Evolutionary conservation across 2,113 vertebrate species (phyloP).

Genomic region (Otis tarda): DNA sequence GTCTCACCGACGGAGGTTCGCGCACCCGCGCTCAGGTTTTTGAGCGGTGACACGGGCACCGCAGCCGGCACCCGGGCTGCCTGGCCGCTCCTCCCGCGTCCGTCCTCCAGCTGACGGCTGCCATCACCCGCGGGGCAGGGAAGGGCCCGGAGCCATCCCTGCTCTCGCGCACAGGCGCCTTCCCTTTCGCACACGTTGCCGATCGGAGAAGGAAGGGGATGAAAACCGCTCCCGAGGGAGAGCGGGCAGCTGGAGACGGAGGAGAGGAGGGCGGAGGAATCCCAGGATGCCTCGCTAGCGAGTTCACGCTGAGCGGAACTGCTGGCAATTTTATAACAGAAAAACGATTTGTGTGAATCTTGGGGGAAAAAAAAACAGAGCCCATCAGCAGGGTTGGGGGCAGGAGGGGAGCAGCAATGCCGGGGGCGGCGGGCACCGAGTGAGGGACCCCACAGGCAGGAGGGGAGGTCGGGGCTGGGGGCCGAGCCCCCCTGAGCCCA

Average conservation of each 20-base stretch:
- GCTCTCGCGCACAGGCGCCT: neutral
- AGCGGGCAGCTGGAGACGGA: neutral
- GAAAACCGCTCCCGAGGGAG: neutral
- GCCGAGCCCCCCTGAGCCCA: neutral
- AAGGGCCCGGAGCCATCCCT: neutral
- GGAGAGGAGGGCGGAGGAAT: neutral
- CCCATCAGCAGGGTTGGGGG: neutral
- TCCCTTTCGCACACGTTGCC: neutral
- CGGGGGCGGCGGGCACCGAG: rapidly evolving
- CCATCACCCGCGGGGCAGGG: neutral
- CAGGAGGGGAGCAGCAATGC: neutral
- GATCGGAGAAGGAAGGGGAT: neutral
- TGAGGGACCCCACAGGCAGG: neutral
- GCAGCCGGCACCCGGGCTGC: rapidly evolving
- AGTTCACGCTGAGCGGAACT: neutral
- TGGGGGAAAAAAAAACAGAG: neutral
- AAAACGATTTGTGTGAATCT: neutral
- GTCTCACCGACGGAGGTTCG: too few relatives aligned
- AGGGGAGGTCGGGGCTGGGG: rapidly evolving
- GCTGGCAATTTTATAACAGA: neutral
- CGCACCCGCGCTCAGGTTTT: rapidly evolving
- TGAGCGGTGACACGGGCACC: neutral
- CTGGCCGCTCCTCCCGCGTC: neutral
- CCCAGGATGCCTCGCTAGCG: neutral
- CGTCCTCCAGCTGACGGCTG: neutral